Base-by-base conservation (phyloP, 2,888 invertebrate species). In the Drosophila maculinotata region DNA sequence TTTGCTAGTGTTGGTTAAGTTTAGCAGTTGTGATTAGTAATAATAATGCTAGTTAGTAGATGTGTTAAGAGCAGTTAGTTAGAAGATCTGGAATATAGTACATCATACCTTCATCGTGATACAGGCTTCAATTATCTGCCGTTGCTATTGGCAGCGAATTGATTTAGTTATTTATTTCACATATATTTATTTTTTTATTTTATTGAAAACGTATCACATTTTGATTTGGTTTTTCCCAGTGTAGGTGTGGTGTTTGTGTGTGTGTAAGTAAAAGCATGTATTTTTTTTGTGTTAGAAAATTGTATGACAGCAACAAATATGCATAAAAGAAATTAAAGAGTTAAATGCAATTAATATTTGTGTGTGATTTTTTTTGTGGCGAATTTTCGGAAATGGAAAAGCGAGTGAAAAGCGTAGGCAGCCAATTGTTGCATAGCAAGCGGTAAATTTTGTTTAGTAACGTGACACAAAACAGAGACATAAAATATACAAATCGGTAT, bases 51-150 rank as follows among this genome's bases (percentile, higher is more conserved):
- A 53, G 39, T 51, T 73, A 68, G 57, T 63, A 57, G 52, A 44
- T 66, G 56, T 58, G 71, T 71, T 67, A 62, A 60, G 75, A 68
- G 73, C 68, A 57, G 56, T 67, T 68, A 78, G 71, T 72, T 69
- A 67, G 58, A 53, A 59, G 67, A 73, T 57, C 65, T 76, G 76
- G 69, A 72, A 68, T 74, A 73, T 71, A 20, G 45, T 31, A 82
- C 73, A 85, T 93, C 93, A 93, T 95, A 97, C 97, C 96, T 97
- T 97, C 92, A 97, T 95, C 91, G 96, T 96, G 94, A 96, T 95
- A 96, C 96, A 96, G 94, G 96, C 96, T 94, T 97, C 96, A 94
- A 96, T 94, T 94, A 97, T 95, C 96, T 96, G 96, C 96, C 96
- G 95, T 91, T 89, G 89, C 89, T 90, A 88, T 87, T 65, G 82